Percentiles rank a stretch among this genome's conserved stretches.
phyloP scores from a whole-genome alignment of 2,113 vertebrate genomes.

The Aythya baeri region DNA sequence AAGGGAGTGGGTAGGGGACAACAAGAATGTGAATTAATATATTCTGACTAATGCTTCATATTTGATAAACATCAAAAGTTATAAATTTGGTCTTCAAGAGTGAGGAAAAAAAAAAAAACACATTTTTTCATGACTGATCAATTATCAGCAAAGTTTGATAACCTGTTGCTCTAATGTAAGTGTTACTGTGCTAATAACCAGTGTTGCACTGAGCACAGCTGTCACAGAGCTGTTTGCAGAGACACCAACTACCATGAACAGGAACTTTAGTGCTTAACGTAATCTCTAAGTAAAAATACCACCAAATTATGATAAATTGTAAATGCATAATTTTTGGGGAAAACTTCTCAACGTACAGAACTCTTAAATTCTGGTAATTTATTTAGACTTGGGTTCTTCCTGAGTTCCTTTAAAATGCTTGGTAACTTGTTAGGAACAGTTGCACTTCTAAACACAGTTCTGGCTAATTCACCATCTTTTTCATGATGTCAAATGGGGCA shows the following conservation, averaged over 20 bases:
- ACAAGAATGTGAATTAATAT: not conserved
- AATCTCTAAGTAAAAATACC: not conserved
- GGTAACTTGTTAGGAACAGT: not conserved
- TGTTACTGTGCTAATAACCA: not conserved
- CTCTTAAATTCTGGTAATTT: not conserved
- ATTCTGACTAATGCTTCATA: too few relatives aligned
- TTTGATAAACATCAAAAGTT: not conserved
- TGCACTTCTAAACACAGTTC: not conserved
- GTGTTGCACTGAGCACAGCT: not conserved
- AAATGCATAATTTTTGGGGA: not conserved
- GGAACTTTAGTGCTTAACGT: not conserved
- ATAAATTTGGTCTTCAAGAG: not conserved
- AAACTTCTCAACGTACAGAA: not conserved
- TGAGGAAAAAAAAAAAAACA: not conserved
- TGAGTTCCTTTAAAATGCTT: not conserved
- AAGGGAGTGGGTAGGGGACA: too few relatives aligned
- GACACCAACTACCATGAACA: fast-evolving
- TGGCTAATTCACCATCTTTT: slow-evolving; percentile 31
- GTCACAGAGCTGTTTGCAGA: not conserved
- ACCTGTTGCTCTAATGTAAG: not conserved
- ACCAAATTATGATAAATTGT: not conserved
- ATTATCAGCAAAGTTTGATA: not conserved
- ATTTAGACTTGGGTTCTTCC: not conserved
- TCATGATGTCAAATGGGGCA: not conserved
- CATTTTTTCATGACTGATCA: not conserved